These are phyloP conservation scores for Macrotus californicus DNA, from an alignment of 2,113 vertebrate species.

Conservation along the genomic window DNA sequence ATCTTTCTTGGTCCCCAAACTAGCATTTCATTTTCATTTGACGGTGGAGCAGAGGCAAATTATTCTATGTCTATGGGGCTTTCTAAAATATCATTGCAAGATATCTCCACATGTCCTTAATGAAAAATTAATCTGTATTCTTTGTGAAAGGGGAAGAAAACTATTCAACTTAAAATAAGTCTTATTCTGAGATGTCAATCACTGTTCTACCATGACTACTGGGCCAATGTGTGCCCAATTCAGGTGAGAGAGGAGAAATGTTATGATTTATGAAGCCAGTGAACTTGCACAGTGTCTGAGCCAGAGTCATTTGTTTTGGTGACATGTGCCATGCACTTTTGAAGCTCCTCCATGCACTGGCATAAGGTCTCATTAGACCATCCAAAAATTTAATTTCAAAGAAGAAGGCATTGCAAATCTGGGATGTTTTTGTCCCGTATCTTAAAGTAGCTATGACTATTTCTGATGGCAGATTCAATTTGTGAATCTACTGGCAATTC, in stretches of 20 bases:
- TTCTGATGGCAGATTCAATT: background rate
- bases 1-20: slow-evolving; percentile 68
- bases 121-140: slow-evolving; percentile 70
- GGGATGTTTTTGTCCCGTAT: background rate
- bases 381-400: background rate
- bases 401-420: background rate
- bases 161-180: slow-evolving; percentile 36
- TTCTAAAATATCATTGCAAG: slow-evolving; percentile 61
- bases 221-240: background rate
- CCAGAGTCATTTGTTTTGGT: background rate
- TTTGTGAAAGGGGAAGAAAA: slow-evolving; percentile 59
- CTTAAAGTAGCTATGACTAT: background rate
- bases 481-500: background rate
- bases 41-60: slow-evolving; percentile 56
- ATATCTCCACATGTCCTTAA: slow-evolving; percentile 61
- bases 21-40: slow-evolving; percentile 75
- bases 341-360: background rate
- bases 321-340: background rate
- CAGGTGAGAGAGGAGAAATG: background rate
- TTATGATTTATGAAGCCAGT: background rate
- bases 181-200: slow-evolving; percentile 41
- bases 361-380: background rate
- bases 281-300: slow-evolving; percentile 40
- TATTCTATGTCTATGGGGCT: slow-evolving; percentile 42
- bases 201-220: slow-evolving; percentile 26